Percentiles rank a stretch among this genome's conserved stretches.
Evolutionary conservation across 1,140 invertebrate genomes (phyloP).

Genomic region (Drosophila tsacasi): DNA sequence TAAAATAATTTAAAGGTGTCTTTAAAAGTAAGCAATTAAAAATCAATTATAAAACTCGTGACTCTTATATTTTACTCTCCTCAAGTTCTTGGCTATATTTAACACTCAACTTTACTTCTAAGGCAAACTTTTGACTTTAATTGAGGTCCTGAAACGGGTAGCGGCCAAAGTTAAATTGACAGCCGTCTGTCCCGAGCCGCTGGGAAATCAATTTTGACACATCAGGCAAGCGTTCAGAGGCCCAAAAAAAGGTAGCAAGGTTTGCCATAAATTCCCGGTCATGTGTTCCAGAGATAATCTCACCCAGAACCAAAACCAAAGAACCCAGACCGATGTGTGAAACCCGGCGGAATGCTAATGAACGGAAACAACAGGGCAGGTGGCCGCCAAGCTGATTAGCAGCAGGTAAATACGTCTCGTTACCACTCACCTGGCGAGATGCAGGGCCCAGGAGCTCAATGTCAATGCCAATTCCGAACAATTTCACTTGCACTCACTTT

Average conservation of each 20-base stretch:
- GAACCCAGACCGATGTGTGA: slow-evolving; percentile 44
- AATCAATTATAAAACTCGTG: neutral
- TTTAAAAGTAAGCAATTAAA: neutral
- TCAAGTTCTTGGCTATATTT: neutral
- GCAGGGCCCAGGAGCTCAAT: slow-evolving; percentile 46
- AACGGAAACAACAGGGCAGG: slow-evolving; percentile 42
- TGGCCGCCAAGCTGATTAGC: slow-evolving; percentile 60
- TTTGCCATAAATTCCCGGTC: slow-evolving; percentile 12
- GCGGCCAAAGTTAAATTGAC: slow-evolving; percentile 4
- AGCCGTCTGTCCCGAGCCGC: slow-evolving; percentile 1
- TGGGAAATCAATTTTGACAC: slow-evolving; percentile 26
- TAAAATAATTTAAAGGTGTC: no score
- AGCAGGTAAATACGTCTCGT: slow-evolving; percentile 45
- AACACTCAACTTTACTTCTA: neutral
- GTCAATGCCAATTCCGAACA: slow-evolving; percentile 65
- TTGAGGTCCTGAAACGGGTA: slow-evolving; percentile 25
- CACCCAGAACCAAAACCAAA: slow-evolving; percentile 11
- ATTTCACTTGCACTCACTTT: slow-evolving; percentile 41
- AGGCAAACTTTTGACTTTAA: slow-evolving; percentile 16
- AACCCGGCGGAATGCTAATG: slow-evolving; percentile 46
- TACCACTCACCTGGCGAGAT: slow-evolving; percentile 37
- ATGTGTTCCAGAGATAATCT: slow-evolving; percentile 26
- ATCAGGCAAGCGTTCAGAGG: neutral
- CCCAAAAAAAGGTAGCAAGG: neutral
- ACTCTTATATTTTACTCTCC: neutral